Conservation (phyloP, 2,797 vertebrate species). For the Melanotaenia pygmaea region DNA sequence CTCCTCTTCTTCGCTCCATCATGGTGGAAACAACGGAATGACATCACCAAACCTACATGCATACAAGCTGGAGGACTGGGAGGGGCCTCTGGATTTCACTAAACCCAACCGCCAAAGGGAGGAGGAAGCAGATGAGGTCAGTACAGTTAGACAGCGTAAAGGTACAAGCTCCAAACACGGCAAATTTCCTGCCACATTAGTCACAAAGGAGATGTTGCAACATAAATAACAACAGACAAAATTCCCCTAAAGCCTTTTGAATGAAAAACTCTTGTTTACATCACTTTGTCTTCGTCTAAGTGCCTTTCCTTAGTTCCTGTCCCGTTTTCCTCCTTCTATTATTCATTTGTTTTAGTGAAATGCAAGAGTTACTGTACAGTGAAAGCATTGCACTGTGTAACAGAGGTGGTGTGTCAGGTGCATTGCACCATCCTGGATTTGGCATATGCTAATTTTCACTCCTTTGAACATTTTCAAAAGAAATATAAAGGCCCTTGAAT, state of each 20-base stretch:
- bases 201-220: conserved; percentile 59
- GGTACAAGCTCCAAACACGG: conserved; percentile 6
- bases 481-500: conserved; percentile 74
- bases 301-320: conserved; percentile 56
- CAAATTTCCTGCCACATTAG: conserved; percentile 31
- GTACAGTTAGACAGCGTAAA: conserved; percentile 22
- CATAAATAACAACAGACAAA: conserved; percentile 62
- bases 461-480: conserved; percentile 83
- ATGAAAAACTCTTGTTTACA: conserved; percentile 62
- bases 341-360: conserved; percentile 61
- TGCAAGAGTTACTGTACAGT: conserved; percentile 61
- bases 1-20: conserved; percentile 83
- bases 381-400: conserved; percentile 63
- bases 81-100: conserved; percentile 97
- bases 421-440: conserved; percentile 79
- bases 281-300: conserved; percentile 53
- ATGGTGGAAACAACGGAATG: conserved; percentile 89
- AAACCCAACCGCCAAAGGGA: conserved; percentile 95
- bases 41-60: conserved; percentile 90
- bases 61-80: conserved; percentile 97
- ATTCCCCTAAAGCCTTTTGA: conserved; percentile 53
- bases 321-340: conserved; percentile 63
- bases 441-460: conserved; percentile 75
- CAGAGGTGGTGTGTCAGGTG: conserved; percentile 80
- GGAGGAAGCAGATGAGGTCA: conserved; percentile 94